Percentiles rank a stretch among this genome's conserved stretches.
These are phyloP conservation scores for Neuroscelio doddi DNA, from an alignment of 2,888 invertebrate species.

Conservation along the genomic window DNA sequence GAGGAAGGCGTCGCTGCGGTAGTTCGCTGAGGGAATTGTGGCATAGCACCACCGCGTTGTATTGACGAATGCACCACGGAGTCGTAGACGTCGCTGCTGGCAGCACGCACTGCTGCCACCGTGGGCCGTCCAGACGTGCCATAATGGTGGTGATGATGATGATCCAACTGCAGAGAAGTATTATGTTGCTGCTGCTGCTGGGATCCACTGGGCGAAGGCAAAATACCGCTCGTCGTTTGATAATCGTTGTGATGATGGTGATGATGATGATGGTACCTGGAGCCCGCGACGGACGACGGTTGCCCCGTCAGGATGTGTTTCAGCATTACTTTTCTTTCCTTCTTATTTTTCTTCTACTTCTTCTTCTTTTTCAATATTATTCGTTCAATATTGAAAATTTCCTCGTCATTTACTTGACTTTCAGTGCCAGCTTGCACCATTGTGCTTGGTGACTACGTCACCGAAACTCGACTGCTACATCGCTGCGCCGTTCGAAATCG, in stretches of 20 bases:
- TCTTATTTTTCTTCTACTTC: conserved; percentile 7
- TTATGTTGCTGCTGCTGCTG: conserved; percentile 40
- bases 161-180: conserved; percentile 27
- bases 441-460: conserved; percentile 22
- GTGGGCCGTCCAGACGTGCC: conserved; percentile 34
- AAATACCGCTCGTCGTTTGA: conserved; percentile 51
- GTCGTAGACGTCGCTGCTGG: conserved; percentile 65
- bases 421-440: background rate
- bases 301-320: conserved; percentile 80
- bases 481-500: conserved; percentile 10
- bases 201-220: conserved; percentile 38
- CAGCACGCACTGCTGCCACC: conserved; percentile 29
- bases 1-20: conserved; percentile 62
- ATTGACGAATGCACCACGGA: conserved; percentile 54
- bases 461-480: conserved; percentile 31
- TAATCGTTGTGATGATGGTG: conserved; percentile 67
- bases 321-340: conserved; percentile 75
- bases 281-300: conserved; percentile 73
- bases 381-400: no score
- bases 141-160: conserved; percentile 51
- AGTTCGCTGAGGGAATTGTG: conserved; percentile 34
- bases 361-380: background rate
- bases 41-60: conserved; percentile 42
- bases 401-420: no score
- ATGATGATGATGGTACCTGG: conserved; percentile 64